Base-by-base conservation (phyloP, 2,888 invertebrate genomes). In the Mellilla xanthometata region DNA sequence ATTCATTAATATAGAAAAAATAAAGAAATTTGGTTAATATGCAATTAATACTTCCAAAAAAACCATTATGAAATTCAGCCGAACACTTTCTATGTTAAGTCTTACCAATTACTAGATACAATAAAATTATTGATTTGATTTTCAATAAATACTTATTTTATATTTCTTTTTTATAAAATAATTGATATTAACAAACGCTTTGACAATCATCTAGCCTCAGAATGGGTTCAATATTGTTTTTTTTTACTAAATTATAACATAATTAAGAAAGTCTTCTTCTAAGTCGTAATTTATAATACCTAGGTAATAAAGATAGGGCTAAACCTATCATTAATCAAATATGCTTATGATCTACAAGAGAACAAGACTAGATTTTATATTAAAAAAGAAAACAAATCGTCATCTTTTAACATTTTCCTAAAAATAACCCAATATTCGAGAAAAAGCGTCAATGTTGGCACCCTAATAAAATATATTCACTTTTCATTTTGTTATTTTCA, bases 281-380 rank as follows among this genome's bases (percentile, higher is more conserved):
- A n/a, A 19, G 15, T 19, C 15, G 15, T 19, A 19, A 3, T 3
- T 1, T 19, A 27, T 40, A 31, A 34, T 39, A 46, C 39, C 40
- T 31, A 40, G 10, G 22, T 39, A n/a, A n/a, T n/a, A n/a, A n/a
- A n/a, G n/a, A n/a, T n/a, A n/a, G n/a, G n/a, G n/a, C n/a, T n/a
- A n/a, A n/a, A n/a, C n/a, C n/a, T n/a, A n/a, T n/a, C n/a, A n/a
- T n/a, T n/a, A n/a, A n/a, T n/a, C n/a, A n/a, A n/a, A n/a, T 19
- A 34, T 40, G 12, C 15, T 27, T 5, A 32, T 24, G 33, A 10
- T 48, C 29, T 29, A 8, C 15, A 19, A 19, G 6, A 19, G 33
- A 12, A 34, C 22, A 52, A 59, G 59, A 40, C 33, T 56, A 48
- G 36, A 49, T 39, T 39, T 41, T 48, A 24, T 32, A 48, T 22